Base-by-base conservation (phyloP, 2,113 vertebrate species). In the Pontoporia blainvillei region DNA sequence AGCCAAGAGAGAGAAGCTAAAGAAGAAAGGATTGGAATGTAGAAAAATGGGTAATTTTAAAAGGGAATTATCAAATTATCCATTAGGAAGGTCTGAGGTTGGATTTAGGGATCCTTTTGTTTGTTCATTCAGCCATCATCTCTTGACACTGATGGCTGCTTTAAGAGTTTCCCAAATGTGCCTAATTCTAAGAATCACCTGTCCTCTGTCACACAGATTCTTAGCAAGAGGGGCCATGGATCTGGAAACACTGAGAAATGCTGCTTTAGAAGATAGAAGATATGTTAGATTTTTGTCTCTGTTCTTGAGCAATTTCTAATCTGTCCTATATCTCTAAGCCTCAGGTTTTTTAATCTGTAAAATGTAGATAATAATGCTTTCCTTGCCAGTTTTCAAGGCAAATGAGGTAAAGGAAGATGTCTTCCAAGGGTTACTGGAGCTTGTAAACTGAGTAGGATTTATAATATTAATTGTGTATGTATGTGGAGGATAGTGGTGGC, bases 281-380 rank as follows among this genome's bases (percentile, higher is more conserved):
- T 67, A 0, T 88, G 49, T 94, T 92, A 82, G 90, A 62, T 73
- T 95, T 96, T 84, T 69, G 18, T 91, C 41, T 83, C 49, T 96
- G 59, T 76, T 67, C 66, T 96, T 57, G 23, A 82, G 78, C 59
- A 78, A 36, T 86, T 83, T 85, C 49, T 69, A 75, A 73, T 85
- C 73, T 90, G 11, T 41, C 46, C 52, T 67, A 3, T 93, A 64
- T 95, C 36, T 90, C 31, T 90, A 85, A 82, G 27, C 52, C 84
- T 96, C 11, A 3, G 0, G 23, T 71, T 29, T 6, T 71, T 72
- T 59, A 21, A 44, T 39, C 44, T 59, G 27, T 86, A 89, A 91
- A 93, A 29, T 67, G 1, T 75, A 90, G 46, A 49, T 83, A 46
- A 54, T 82, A 52, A 72, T 83, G 34, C 18, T 91, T 93, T 91